Evolutionary conservation across 2,797 vertebrate genomes (phyloP).

Genomic region (Dryobates pubescens): DNA sequence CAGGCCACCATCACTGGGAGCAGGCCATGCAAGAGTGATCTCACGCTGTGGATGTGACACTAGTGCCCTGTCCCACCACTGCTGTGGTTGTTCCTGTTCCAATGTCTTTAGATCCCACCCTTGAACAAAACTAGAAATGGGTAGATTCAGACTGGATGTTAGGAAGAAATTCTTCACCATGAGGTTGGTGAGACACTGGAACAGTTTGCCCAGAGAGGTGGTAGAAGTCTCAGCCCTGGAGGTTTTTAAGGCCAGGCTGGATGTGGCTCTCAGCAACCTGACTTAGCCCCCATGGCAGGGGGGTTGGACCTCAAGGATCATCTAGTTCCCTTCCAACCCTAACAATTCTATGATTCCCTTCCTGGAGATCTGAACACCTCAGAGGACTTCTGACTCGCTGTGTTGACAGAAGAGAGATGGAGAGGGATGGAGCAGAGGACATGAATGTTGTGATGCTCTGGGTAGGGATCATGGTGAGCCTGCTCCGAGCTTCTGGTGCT

Average conservation of each 20-base stretch:
- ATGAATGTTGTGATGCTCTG: fast-evolving
- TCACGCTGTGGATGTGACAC: fast-evolving
- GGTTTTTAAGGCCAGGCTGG: too few species aligned
- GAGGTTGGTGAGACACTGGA: too few species aligned
- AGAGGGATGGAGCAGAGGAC: neutral
- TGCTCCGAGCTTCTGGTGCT: fast-evolving
- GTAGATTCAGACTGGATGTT: too few species aligned
- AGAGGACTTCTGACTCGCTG: fast-evolving
- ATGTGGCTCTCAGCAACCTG: too few species aligned
- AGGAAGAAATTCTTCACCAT: too few species aligned
- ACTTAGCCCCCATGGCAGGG: too few species aligned
- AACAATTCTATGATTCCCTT: neutral
- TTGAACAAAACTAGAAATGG: too few species aligned
- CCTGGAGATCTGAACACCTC: neutral
- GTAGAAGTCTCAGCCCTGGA: too few species aligned
- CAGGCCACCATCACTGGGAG: fast-evolving
- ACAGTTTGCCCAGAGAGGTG: too few species aligned
- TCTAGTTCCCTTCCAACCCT: too few species aligned
- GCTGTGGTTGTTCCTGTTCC: neutral
- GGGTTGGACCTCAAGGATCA: too few species aligned
- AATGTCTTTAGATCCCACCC: fast-evolving
- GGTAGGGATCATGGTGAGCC: fast-evolving
- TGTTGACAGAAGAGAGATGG: neutral
- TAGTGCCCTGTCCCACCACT: neutral
- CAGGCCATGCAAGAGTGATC: neutral